Evolutionary conservation across 1,140 invertebrate genomes (phyloP), one percentile per base, ranked within the genome.

Genomic region (Diploscapter pachys): DNA sequence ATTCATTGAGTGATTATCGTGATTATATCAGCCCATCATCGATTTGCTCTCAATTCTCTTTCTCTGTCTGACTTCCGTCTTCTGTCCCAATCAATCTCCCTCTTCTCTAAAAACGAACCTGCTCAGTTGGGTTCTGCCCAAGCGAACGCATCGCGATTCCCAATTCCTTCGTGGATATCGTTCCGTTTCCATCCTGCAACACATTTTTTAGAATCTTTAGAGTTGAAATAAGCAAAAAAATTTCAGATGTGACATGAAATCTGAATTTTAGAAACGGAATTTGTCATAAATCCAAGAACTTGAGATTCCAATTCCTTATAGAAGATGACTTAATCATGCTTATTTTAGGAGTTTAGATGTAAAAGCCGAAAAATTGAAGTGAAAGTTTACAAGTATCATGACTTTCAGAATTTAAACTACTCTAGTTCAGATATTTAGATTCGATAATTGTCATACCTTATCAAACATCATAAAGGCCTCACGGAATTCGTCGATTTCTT

Each of bases 111-210:
- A 4, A 11, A 63, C 76, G 57, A 69, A 83, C 96, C 64, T 95
- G 95, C 89, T 99, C 96, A 84, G 96, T 98, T 84, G 96, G 96
- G 89, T 99, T 98, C 89, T 99, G 95, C 81, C 96, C 96, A 86
- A 99, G 90, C 70, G 95, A 97, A 84, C 96, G 90, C 93, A 99
- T 96, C 75, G 98, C 96, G 84, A 95, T 97, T 81, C 96, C 96
- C 90, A 99, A 90, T 90, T 99, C 96, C 90, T 98, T 96, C 86
- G 95, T 81, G 81, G 95, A 97, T 88, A 99, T 99, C 84, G 96
- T 97, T 87, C 96, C 96, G 89, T 98, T 96, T 75, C 95, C 95
- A 87, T 99, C 95, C 67, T 98, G 53, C 49, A 54, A 73, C 9
- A 53, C 9, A 77, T 73, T 54, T 31, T 31, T 31, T 31, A 31